A percentile compares a stretch with the other conserved stretches of the same genome.
These are phyloP conservation scores for Ptilonorhynchus violaceus DNA, from an alignment of 2,113 vertebrate genomes.

Conservation along the genomic window DNA sequence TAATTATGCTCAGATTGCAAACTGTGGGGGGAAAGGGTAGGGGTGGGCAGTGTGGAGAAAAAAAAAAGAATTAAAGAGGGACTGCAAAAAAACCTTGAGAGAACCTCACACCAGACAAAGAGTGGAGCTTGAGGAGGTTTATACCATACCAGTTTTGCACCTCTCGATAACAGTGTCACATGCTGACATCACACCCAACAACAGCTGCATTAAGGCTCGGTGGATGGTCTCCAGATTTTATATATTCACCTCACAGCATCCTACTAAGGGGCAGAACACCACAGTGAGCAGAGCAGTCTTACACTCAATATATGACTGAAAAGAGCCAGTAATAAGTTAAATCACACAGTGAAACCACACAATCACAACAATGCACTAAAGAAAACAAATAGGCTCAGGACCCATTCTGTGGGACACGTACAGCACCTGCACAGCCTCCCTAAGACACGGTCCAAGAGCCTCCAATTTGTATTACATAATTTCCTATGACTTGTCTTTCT, in stretches of 20 bases:
- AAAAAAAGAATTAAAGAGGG: neutral
- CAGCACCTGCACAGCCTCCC: neutral
- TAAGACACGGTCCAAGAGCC: fast-evolving
- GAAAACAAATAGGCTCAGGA: neutral
- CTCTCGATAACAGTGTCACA: neutral
- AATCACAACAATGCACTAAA: neutral
- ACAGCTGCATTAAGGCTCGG: neutral
- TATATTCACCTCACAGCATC: neutral
- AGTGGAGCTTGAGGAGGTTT: neutral
- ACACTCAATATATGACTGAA: fast-evolving
- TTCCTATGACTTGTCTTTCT: neutral
- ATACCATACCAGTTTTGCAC: neutral
- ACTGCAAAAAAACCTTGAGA: neutral
- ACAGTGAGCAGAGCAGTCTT: neutral
- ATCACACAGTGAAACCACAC: neutral
- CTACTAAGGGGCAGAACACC: neutral
- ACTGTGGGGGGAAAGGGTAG: no score
- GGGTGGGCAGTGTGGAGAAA: neutral
- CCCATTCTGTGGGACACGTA: neutral
- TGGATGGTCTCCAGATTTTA: neutral
- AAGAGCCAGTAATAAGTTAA: neutral
- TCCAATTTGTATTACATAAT: neutral
- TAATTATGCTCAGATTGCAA: neutral
- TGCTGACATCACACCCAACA: neutral
- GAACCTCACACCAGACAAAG: neutral